A percentile compares a stretch with the other conserved stretches of the same genome.
Evolutionary conservation across 2,113 vertebrate genomes (phyloP).

Genomic region (Pampusana beccarii): DNA sequence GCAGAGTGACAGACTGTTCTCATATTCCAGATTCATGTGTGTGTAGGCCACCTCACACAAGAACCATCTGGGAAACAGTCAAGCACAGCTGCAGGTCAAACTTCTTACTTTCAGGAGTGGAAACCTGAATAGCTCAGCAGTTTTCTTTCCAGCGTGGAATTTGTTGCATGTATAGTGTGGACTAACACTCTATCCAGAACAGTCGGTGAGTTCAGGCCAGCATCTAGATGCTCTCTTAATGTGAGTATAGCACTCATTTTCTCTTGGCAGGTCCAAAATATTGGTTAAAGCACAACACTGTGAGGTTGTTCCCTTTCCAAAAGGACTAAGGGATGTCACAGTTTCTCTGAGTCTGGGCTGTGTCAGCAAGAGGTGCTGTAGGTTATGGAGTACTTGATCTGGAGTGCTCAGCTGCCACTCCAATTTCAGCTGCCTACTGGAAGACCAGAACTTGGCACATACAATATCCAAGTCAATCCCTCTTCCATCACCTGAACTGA

Average conservation of each 20-base stretch:
- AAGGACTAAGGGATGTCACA: not conserved
- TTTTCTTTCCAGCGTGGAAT: not conserved
- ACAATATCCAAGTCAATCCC: not conserved
- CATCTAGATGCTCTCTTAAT: not conserved
- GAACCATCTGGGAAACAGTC: not conserved
- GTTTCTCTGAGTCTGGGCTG: not conserved
- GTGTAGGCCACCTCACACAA: not conserved
- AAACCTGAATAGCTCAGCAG: conserved; percentile 5
- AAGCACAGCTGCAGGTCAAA: not conserved
- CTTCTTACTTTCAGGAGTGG: conserved; percentile 1
- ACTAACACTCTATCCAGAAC: not conserved
- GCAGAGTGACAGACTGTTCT: not conserved
- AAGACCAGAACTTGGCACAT: not conserved
- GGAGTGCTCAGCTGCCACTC: not conserved
- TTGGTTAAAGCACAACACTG: not conserved
- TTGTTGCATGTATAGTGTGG: not conserved
- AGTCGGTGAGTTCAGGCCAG: not conserved
- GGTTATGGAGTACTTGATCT: not conserved
- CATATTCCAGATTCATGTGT: not conserved
- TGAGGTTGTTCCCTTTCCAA: not conserved
- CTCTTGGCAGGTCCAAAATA: not conserved
- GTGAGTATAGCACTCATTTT: not conserved
- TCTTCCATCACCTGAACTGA: not conserved
- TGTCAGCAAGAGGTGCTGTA: not conserved
- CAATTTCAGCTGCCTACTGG: not conserved